phyloP scores from a whole-genome alignment of 2,888 invertebrate genomes.

The Drosophila prolongata region DNA sequence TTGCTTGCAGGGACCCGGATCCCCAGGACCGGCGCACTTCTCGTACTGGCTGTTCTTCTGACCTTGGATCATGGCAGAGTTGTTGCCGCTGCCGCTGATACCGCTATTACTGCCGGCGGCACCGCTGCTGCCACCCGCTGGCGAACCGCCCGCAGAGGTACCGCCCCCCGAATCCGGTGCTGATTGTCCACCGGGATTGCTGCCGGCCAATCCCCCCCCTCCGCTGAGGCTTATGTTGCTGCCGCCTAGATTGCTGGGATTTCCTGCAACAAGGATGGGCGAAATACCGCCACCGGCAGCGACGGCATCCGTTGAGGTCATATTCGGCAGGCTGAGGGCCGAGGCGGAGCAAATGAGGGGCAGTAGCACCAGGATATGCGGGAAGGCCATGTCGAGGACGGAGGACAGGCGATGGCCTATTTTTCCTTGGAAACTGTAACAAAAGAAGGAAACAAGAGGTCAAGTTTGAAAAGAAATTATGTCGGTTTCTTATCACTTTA shows the following conservation, averaged over 20 bases:
- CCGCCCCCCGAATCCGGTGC: slow-evolving; percentile 45
- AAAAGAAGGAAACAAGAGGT: background rate
- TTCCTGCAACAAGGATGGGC: slow-evolving; percentile 40
- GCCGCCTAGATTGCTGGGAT: slow-evolving; percentile 32
- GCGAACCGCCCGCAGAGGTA: slow-evolving; percentile 32
- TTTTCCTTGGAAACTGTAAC: slow-evolving; percentile 20
- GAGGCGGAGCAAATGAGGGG: slow-evolving; percentile 4
- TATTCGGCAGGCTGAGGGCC: slow-evolving; percentile 48
- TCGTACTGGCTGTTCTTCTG: slow-evolving; percentile 83
- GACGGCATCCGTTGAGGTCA: slow-evolving; percentile 53
- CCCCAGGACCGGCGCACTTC: slow-evolving; percentile 84
- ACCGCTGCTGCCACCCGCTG: slow-evolving; percentile 12
- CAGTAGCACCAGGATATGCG: slow-evolving; percentile 21
- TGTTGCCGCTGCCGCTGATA: slow-evolving; percentile 53
- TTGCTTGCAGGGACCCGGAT: slow-evolving; percentile 87
- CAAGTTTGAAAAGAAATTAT: background rate
- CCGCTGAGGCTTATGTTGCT: slow-evolving; percentile 48
- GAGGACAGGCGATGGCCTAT: slow-evolving; percentile 5
- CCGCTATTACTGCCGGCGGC: slow-evolving; percentile 31
- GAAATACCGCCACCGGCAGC: slow-evolving; percentile 50
- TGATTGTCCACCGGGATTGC: slow-evolving; percentile 29
- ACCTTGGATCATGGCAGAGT: slow-evolving; percentile 65
- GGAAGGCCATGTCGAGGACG: slow-evolving; percentile 27
- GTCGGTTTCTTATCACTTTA: background rate
- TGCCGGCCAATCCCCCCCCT: slow-evolving; percentile 44